Conservation (phyloP, 2,113 vertebrate species). For the Synchiropus splendidus region DNA sequence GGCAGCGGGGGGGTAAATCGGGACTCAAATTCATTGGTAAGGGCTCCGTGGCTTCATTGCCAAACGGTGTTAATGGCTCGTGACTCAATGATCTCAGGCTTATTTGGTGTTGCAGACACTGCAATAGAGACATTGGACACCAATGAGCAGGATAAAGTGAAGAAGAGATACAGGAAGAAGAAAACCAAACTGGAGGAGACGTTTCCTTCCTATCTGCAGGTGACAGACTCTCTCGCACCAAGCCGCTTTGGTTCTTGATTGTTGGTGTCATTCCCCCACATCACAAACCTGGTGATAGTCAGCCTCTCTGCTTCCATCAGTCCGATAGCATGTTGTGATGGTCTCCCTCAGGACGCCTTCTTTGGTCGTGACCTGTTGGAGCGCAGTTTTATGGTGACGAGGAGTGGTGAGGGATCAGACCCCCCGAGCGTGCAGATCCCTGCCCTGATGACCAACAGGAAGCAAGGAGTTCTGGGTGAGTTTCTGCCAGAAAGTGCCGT, state of each 20-base stretch:
- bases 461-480: constrained; percentile 74
- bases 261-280: neutral
- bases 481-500: constrained; percentile 2
- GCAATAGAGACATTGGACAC: constrained; percentile 9
- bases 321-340: constrained; percentile 10
- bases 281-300: neutral
- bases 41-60: constrained; percentile 73
- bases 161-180: constrained; percentile 94
- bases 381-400: constrained; percentile 73
- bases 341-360: constrained; percentile 77
- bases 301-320: neutral
- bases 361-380: constrained; percentile 90
- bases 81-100: constrained; percentile 53
- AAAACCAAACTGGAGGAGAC: constrained; percentile 94
- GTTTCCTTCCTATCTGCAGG: constrained; percentile 93
- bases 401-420: constrained; percentile 18
- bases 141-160: constrained; percentile 75
- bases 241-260: too few species aligned
- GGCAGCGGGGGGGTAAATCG: constrained; percentile 86
- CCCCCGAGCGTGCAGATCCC: constrained; percentile 63
- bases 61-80: constrained; percentile 78
- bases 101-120: constrained; percentile 63
- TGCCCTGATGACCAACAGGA: constrained; percentile 64
- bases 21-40: constrained; percentile 79
- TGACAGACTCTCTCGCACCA: constrained; percentile 48